Evolutionary conservation across 2,888 invertebrate species (phyloP), one percentile per base, ranked within the genome.

Genomic region (Caprella mutica): DNA sequence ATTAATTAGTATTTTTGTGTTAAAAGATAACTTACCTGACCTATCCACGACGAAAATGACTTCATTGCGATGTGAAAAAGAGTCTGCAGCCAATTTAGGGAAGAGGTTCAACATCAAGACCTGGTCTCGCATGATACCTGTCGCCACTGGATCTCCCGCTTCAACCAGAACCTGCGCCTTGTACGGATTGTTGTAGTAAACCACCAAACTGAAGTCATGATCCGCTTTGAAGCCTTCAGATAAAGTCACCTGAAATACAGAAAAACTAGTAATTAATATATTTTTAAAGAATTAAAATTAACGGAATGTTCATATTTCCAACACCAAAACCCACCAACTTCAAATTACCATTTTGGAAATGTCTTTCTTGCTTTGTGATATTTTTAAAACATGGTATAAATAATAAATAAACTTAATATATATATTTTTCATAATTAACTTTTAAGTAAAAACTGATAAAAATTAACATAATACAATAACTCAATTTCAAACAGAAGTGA

Each of bases 101-200:
- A 58, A 58, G 33, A 61, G 23, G 50, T 58, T 61, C 21, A 61
- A 35, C 61, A 61, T 61, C 19, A 61, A 26, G 26, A 61, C 52
- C 24, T 61, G 50, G 21, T 61, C 58, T 24, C 48, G 55, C 61
- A 61, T 61, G 27, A 61, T 23, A 2, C 58, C 61, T 2, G 55
- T 58, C 23, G 30, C 43, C 2, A 58, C 24, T n/a, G 46, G 52
- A 23, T 61, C 61, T 9, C 55, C 58, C 19, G 52, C 50, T 39
- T 58, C 58, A 8, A 55, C 38, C 24, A 61, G 35, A 5, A 55
- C 42, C 40, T 58, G 57, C 12, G 61, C 43, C 24, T 51, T 40
- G 52, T 61, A 58, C 5, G 58, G 55, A 30, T 57, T 58, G 24
- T 23, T 26, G 35, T 61, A 61, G 55, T 61, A 58, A 4, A 61